Evolutionary conservation across 2,888 invertebrate species (phyloP), one percentile per base, ranked within the genome.

Genomic region (Oxystoma pomonae): DNA sequence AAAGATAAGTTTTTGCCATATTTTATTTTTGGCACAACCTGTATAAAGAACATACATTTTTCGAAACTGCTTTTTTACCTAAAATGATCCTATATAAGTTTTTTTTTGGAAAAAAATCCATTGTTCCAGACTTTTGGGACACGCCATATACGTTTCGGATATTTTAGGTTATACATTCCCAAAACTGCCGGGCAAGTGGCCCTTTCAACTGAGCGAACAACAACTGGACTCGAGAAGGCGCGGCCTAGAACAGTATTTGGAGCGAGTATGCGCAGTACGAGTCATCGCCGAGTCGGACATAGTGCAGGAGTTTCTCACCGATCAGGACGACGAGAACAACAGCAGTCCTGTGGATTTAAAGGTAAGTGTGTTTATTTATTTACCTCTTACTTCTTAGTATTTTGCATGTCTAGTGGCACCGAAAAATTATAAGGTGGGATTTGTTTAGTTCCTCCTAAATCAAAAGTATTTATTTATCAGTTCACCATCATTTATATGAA

Each of bases 161-260:
- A n/a, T 76, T 73, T 2, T 74, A 86, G 87, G 94, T 62, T 98
- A 95, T 79, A 93, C 90, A 80, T 99, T 98, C 79, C 99, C 99
- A 0, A 97, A 97, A 81, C 81, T 99, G 72, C 99, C 99, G 0
- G 96, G 98, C 64, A 99, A 99, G 82, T 98, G 98, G 96, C 96
- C 97, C 61, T 98, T 99, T 80, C 90, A 91, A 78, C 84, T 99
- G 73, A 96, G 94, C 78, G 98, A 99, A 76, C 98, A 98, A 77
- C 98, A 99, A 78, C 82, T 99, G 66, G 99, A 99, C 80, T 90
- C 94, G 0, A 85, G 99, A 65, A 85, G 99, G 67, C 86, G 98
- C 70, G 97, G 97, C 1, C 84, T 99, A 56, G 99, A 99, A 80
- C 95, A 95, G 81, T 99, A 98, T 84, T 84, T 99, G 77, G 99